phyloP scores from a whole-genome alignment of 2,797 vertebrate genomes.

The Pachyuromys duprasi region DNA sequence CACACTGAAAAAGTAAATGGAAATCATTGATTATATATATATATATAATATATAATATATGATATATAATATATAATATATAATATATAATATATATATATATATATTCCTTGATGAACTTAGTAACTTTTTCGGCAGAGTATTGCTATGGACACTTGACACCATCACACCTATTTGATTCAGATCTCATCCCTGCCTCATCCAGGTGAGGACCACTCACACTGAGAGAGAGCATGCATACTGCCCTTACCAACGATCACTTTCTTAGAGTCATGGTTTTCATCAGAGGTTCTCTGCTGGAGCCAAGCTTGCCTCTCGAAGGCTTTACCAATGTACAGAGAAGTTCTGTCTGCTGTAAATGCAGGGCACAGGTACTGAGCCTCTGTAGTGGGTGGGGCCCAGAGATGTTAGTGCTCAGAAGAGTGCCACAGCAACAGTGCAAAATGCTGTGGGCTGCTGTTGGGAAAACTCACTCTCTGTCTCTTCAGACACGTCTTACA shows the following conservation, averaged over 20 bases:
- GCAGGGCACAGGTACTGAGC: neutral
- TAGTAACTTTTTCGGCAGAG: neutral
- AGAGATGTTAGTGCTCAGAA: neutral
- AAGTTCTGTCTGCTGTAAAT: neutral
- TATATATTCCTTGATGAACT: neutral
- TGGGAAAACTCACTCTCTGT: neutral
- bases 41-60: no score
- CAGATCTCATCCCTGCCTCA: neutral
- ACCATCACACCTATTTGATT: slow-evolving; percentile 5
- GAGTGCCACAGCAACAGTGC: neutral
- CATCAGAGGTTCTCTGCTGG: neutral
- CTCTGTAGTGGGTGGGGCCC: neutral
- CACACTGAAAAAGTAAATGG: slow-evolving; percentile 20
- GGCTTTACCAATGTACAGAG: neutral
- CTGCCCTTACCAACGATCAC: neutral
- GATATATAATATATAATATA: no score
- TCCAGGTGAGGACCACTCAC: neutral
- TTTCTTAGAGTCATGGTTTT: neutral
- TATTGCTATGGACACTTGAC: neutral
- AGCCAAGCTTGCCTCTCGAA: neutral
- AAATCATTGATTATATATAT: slow-evolving; percentile 14
- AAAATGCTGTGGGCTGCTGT: neutral
- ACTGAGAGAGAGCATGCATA: neutral
- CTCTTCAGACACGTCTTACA: neutral
- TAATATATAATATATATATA: no score